Conservation (phyloP, 1,140 invertebrate species). For the Helicoverpa zea region DNA sequence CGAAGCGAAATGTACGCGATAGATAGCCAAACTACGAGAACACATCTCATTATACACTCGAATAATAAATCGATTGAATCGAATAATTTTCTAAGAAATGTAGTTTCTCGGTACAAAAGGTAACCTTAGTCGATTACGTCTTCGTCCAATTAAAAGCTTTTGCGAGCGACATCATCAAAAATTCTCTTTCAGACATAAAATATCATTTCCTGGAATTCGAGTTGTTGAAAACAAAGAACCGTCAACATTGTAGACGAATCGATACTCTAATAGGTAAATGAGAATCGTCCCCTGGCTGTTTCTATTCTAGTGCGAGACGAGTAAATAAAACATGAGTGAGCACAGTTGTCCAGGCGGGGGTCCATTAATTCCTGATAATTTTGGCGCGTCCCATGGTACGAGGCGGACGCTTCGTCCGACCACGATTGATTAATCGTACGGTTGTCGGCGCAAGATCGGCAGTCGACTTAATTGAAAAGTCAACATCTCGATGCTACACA, state of each 20-base stretch:
- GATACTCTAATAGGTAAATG: constrained; percentile 41
- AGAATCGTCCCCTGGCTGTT: constrained; percentile 29
- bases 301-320: constrained; percentile 44
- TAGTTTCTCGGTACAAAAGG: too few relatives aligned
- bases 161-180: neutral
- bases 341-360: constrained; percentile 34
- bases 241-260: constrained; percentile 12
- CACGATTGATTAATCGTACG: constrained; percentile 78
- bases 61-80: neutral
- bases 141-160: neutral
- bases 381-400: constrained; percentile 44
- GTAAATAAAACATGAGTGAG: constrained; percentile 49
- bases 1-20: constrained; percentile 40
- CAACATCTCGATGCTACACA: constrained; percentile 72
- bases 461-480: constrained; percentile 76
- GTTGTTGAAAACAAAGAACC: neutral
- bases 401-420: constrained; percentile 36
- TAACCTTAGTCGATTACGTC: neutral
- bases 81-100: too few relatives aligned
- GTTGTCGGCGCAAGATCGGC: constrained; percentile 72
- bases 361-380: constrained; percentile 50
- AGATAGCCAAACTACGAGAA: constrained; percentile 30
- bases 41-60: constrained; percentile 28
- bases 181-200: too few relatives aligned
- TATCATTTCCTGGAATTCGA: neutral